Evolutionary conservation across 2,113 vertebrate genomes (phyloP).

Genomic region (Nothobranchius kuhntae): DNA sequence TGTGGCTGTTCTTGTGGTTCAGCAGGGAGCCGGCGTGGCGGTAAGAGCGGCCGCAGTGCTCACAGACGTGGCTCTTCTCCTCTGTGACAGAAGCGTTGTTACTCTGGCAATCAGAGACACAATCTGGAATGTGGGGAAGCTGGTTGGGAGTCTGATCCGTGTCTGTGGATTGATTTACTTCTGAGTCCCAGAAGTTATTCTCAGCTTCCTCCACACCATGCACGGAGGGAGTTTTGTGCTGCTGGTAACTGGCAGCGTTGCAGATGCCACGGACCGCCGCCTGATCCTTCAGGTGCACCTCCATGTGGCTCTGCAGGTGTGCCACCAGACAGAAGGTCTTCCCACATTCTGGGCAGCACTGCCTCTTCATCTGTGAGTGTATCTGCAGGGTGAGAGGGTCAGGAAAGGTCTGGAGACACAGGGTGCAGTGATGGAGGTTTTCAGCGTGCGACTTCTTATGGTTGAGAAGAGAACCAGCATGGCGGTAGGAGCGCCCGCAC

Average conservation of each 20-base stretch:
- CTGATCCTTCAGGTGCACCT: slow-evolving; percentile 75
- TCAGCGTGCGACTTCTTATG: slow-evolving; percentile 84
- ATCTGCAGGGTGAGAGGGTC: slow-evolving; percentile 79
- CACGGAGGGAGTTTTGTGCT: slow-evolving; percentile 59
- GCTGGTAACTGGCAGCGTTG: slow-evolving; percentile 72
- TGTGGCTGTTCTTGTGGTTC: slow-evolving; percentile 85
- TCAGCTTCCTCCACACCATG: slow-evolving; percentile 7
- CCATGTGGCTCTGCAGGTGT: slow-evolving; percentile 82
- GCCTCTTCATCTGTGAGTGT: slow-evolving; percentile 81
- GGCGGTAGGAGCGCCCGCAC: slow-evolving; percentile 85
- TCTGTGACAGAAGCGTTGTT: slow-evolving; percentile 16
- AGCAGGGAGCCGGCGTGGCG: slow-evolving; percentile 80
- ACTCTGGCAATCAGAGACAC: slow-evolving; percentile 32
- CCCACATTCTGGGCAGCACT: slow-evolving; percentile 82
- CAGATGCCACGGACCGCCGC: slow-evolving; percentile 80
- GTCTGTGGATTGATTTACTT: slow-evolving; percentile 61
- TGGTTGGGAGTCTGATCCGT: slow-evolving; percentile 54
- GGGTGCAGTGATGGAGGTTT: slow-evolving; percentile 80
- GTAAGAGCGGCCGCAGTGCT: slow-evolving; percentile 81
- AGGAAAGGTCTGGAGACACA: slow-evolving; percentile 84
- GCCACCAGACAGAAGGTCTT: slow-evolving; percentile 81
- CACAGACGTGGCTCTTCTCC: slow-evolving; percentile 79
- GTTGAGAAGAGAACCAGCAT: slow-evolving; percentile 84
- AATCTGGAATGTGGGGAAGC: slow-evolving; percentile 52
- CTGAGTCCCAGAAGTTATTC: slow-evolving; percentile 60